Conservation (phyloP, 2,888 invertebrate species). For the Melanchra persicariae region DNA sequence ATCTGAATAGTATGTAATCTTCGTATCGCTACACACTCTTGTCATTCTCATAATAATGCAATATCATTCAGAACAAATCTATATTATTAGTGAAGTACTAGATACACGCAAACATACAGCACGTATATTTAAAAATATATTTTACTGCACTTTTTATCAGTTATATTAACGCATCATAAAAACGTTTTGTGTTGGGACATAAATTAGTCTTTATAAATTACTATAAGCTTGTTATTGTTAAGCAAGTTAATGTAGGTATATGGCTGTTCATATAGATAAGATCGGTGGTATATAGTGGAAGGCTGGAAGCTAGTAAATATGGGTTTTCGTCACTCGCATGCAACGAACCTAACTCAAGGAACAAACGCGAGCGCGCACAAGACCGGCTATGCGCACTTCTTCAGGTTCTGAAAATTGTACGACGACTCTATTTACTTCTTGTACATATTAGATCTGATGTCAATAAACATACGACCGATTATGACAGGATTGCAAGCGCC, state of each 20-base stretch:
- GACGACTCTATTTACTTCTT: slow-evolving; percentile 45
- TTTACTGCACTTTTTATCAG: slow-evolving; percentile 39
- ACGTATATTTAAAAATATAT: slow-evolving; percentile 45
- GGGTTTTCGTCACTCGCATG: slow-evolving; percentile 74
- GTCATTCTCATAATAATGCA: slow-evolving; percentile 12
- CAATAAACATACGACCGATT: not conserved
- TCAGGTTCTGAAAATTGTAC: slow-evolving; percentile 79
- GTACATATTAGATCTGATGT: slow-evolving; percentile 1
- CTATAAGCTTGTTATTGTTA: slow-evolving; percentile 48
- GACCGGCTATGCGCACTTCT: slow-evolving; percentile 74
- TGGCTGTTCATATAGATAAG: slow-evolving; percentile 50
- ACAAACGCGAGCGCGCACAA: slow-evolving; percentile 83
- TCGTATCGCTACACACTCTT: not conserved
- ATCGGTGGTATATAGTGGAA: slow-evolving; percentile 20
- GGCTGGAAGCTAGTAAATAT: slow-evolving; percentile 35
- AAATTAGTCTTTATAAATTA: slow-evolving; percentile 40
- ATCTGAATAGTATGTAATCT: slow-evolving; percentile 28
- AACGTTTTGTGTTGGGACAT: slow-evolving; percentile 27
- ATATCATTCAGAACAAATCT: slow-evolving; percentile 18
- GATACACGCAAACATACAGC: slow-evolving; percentile 42
- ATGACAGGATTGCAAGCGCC: not conserved
- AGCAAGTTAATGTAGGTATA: slow-evolving; percentile 42
- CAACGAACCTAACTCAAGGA: slow-evolving; percentile 89
- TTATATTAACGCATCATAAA: slow-evolving; percentile 28
- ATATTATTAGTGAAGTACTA: slow-evolving; percentile 38